phyloP scores from a whole-genome alignment of 2,797 vertebrate genomes.

The Heterohyrax brucei region DNA sequence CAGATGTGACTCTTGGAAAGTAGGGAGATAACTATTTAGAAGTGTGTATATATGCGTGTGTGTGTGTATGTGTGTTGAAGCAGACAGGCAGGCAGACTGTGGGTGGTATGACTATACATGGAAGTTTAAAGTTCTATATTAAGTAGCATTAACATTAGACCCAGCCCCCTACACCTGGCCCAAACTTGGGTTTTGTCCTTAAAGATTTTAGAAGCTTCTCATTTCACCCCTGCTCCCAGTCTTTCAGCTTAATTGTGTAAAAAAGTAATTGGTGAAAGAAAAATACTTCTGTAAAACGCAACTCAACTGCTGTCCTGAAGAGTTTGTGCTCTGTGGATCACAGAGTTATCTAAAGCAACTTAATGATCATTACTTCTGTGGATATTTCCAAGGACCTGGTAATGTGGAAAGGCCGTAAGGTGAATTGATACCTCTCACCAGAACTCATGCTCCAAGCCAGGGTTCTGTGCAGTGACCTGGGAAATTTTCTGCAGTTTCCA shows the following conservation, averaged over 20 bases:
- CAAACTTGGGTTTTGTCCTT: background rate
- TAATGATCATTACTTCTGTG: background rate
- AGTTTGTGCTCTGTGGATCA: background rate
- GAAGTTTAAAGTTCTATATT: background rate
- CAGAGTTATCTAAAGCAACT: background rate
- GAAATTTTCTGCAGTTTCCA: background rate
- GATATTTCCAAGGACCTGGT: background rate
- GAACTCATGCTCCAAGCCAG: background rate
- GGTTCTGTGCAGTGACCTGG: background rate
- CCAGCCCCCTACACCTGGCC: no score
- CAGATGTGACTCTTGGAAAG: constrained; percentile 36
- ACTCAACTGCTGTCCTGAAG: background rate
- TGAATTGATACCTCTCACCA: background rate
- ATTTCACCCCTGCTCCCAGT: background rate
- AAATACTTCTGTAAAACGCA: background rate
- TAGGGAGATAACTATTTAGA: background rate
- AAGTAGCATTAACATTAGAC: background rate
- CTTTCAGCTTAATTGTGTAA: background rate
- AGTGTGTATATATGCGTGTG: background rate
- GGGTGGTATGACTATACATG: background rate
- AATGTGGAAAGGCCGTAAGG: background rate
- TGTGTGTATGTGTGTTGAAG: background rate
- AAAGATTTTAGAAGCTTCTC: constrained; percentile 2
- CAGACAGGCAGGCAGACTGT: background rate
- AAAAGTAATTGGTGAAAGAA: background rate